Base-by-base conservation (phyloP, 2,888 invertebrate species). In the Caenorhabditis sinica region DNA sequence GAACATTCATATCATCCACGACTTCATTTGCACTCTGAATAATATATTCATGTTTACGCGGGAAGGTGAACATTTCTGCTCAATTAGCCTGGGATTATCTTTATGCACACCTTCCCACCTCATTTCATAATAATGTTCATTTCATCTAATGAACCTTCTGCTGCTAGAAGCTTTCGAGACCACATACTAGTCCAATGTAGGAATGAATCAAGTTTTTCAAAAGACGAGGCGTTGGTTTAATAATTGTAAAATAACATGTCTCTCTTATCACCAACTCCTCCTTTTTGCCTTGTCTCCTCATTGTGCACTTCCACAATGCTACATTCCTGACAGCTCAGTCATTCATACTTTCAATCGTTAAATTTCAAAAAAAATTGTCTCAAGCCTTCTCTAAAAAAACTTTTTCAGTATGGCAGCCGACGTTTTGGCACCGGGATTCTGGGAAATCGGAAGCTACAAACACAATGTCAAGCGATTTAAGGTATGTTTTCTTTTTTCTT, bases 401-500 rank as follows among this genome's bases (percentile, higher is more conserved):
- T 23, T 60, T 80, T 86, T 30, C 83, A 86, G 82, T 80, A 83
- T 83, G 83, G 79, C 86, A 25, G 82, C 79, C 51, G 86, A 86
- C 71, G 84, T 86, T 53, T 66, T 84, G 68, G 80, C 87, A 74
- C 86, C 87, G 63, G 89, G 89, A 56, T 90, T 91, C 75, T 90
- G 88, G 88, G 90, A 91, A 73, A 66, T 90, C 51, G 91, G 91
- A 33, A 86, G 75, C 65, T 91, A 92, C 86, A 92, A 91, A 69
- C 81, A 90, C 65, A 91, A 91, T 69, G 88, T 91, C 8, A 86
- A 87, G 23, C 76, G 91, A 61, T 87, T 91, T 51, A 89, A 89
- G 83, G 88, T 88, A 43, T 28, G 66, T 28, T 4, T 68, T 33
- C 8, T 58, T 56, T 63, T 58, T 23, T 43, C 43, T 8, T n/a